Conservation (phyloP, 2,113 vertebrate genomes). For the Pseudorectes ferrugineus region DNA sequence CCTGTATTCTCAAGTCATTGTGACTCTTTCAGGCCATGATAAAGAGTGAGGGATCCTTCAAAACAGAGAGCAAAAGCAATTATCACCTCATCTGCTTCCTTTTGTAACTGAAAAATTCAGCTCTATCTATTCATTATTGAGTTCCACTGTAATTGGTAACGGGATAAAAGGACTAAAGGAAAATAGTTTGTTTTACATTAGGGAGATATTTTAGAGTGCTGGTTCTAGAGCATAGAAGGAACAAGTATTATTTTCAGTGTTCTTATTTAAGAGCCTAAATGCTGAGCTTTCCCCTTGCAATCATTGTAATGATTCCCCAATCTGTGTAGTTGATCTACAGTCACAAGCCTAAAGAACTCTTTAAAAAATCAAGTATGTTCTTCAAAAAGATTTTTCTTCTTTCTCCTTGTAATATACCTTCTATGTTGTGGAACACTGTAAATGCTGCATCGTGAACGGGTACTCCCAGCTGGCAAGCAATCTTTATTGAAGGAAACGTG, state of each 20-base stretch:
- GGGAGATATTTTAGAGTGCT: conserved; percentile 26
- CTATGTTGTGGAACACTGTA: neutral
- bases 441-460: neutral
- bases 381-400: neutral
- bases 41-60: neutral
- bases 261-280: conserved; percentile 32
- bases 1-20: neutral
- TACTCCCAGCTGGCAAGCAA: neutral
- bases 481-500: neutral
- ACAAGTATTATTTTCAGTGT: neutral
- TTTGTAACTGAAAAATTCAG: neutral
- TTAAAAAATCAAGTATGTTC: neutral
- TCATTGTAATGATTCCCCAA: neutral
- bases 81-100: neutral
- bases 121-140: conserved; percentile 36
- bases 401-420: neutral
- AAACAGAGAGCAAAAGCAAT: neutral
- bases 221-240: conserved; percentile 1
- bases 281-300: neutral
- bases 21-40: neutral
- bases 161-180: neutral
- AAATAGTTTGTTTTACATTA: conserved; percentile 22
- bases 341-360: neutral
- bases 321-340: neutral
- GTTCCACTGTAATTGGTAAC: conserved; percentile 11